These are phyloP conservation scores for Cnemophilus loriae DNA, from an alignment of 2,113 vertebrate species.

Conservation along the genomic window DNA sequence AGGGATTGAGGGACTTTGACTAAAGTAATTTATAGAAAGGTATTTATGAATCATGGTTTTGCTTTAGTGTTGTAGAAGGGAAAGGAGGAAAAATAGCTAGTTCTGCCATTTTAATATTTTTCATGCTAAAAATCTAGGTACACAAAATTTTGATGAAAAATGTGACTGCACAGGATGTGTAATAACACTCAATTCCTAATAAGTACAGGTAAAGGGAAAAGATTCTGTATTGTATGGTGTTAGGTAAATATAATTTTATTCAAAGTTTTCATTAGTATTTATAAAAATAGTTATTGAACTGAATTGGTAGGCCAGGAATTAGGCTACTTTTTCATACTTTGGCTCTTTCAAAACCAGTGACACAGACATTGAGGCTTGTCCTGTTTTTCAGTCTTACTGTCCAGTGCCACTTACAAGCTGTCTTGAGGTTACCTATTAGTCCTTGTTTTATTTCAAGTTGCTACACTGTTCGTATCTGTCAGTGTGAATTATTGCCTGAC, in stretches of 20 bases:
- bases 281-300: not conserved
- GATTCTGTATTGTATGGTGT: not conserved
- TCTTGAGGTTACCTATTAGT: not conserved
- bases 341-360: not conserved
- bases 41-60: not conserved
- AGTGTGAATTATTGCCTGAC: fast-evolving
- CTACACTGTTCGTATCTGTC: not conserved
- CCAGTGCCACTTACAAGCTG: not conserved
- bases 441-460: not conserved
- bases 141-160: not conserved
- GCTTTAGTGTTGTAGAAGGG: not conserved
- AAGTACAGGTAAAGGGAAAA: not conserved
- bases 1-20: not conserved
- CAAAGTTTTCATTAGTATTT: not conserved
- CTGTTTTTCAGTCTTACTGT: not conserved
- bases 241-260: not conserved
- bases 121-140: not conserved
- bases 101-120: not conserved
- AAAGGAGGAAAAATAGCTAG: not conserved
- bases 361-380: not conserved
- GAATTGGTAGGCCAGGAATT: not conserved
- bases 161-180: not conserved
- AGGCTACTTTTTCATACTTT: not conserved
- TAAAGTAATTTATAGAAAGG: not conserved
- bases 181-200: not conserved